Evolutionary conservation across 1,140 invertebrate species (phyloP).

Genomic region (Hypsibius dujardini): DNA sequence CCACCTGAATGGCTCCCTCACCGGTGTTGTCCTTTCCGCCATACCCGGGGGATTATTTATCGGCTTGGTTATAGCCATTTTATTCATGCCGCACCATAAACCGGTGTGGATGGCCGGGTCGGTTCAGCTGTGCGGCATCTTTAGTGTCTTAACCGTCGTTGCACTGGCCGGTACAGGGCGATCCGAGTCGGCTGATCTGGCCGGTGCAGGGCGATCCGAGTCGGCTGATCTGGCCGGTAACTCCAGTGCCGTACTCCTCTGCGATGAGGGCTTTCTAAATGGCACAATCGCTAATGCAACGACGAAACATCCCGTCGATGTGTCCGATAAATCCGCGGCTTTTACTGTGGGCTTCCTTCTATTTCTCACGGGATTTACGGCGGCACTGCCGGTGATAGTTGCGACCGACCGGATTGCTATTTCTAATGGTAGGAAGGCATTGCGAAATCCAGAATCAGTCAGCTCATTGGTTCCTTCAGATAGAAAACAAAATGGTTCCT

Average conservation of each 20-base stretch:
- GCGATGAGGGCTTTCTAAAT: constrained; percentile 3
- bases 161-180: background rate
- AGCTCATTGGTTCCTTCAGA: too few species aligned
- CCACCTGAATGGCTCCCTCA: background rate
- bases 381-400: background rate
- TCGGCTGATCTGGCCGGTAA: background rate
- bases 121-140: background rate
- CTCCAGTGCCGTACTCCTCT: background rate
- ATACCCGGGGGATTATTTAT: background rate
- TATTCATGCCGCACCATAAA: background rate
- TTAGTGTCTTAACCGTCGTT: background rate
- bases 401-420: too few species aligned
- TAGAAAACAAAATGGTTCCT: too few species aligned
- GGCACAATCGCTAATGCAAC: background rate
- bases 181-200: background rate
- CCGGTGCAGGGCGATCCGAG: background rate
- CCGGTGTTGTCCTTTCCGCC: background rate
- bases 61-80: background rate
- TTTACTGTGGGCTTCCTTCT: background rate
- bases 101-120: background rate
- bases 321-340: too few species aligned
- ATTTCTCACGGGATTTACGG: background rate
- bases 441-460: too few species aligned
- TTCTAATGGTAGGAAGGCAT: too few species aligned
- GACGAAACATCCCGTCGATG: too few species aligned